Percentiles rank a stretch among this genome's conserved stretches.
Conservation (phyloP, 2,888 invertebrate species). For the Acronicta leporina region DNA sequence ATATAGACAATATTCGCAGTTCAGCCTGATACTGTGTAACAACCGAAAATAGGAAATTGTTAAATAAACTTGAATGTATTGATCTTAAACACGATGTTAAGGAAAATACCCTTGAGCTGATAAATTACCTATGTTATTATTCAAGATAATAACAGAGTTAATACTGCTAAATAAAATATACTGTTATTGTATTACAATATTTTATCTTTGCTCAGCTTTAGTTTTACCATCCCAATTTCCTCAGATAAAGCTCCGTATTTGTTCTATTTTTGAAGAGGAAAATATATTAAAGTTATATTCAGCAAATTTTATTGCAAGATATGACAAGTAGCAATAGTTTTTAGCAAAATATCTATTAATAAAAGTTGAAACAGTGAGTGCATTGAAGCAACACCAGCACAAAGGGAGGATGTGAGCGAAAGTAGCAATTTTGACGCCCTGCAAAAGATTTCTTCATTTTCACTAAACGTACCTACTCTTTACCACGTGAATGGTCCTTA, state of each 20-base stretch:
- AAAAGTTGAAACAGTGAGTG: slow-evolving; percentile 69
- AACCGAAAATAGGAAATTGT: slow-evolving; percentile 47
- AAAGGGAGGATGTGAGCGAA: slow-evolving; percentile 73
- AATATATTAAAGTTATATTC: too few species aligned
- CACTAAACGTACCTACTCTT: slow-evolving; percentile 51
- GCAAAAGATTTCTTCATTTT: slow-evolving; percentile 68
- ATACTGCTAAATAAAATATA: background rate
- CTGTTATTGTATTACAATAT: too few species aligned
- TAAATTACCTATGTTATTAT: slow-evolving; percentile 34
- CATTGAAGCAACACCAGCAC: slow-evolving; percentile 74
- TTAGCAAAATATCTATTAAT: slow-evolving; percentile 64
- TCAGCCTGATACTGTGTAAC: slow-evolving; percentile 37
- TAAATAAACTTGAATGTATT: slow-evolving; percentile 39
- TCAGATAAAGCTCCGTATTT: too few species aligned
- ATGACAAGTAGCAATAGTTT: slow-evolving; percentile 31
- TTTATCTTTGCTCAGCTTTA: too few species aligned
- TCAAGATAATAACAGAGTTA: slow-evolving; percentile 14
- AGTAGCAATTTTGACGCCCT: slow-evolving; percentile 82
- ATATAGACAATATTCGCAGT: slow-evolving; percentile 49
- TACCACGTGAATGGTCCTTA: slow-evolving; percentile 50
- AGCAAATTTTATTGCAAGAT: background rate
- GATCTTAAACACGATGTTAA: slow-evolving; percentile 32
- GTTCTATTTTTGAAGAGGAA: too few species aligned
- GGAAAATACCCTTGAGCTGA: slow-evolving; percentile 15
- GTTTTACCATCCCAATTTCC: too few species aligned